A percentile compares a stretch with the other conserved stretches of the same genome.
phyloP scores from a whole-genome alignment of 2,888 invertebrate species.

The Epirrita christyi region DNA sequence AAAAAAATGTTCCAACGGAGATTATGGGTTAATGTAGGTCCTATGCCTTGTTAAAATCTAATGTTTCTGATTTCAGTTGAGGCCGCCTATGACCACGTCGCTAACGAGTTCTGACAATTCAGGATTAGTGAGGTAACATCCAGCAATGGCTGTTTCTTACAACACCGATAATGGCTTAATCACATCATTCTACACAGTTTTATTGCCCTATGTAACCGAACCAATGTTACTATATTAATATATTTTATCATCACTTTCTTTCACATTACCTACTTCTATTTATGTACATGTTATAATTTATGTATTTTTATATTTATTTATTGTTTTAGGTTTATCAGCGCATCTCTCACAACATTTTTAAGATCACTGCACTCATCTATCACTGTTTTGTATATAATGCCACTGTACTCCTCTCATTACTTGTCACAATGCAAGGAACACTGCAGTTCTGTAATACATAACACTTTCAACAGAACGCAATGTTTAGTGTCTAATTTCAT shows the following conservation, averaged over 20 bases:
- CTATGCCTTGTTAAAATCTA: background rate
- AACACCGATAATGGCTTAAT: conserved; percentile 39
- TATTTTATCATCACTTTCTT: conserved; percentile 23
- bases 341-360: conserved; percentile 69
- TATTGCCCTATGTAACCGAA: conserved; percentile 33
- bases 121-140: conserved; percentile 81
- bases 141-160: conserved; percentile 29
- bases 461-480: conserved; percentile 54
- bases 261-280: conserved; percentile 20
- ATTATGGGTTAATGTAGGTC: background rate
- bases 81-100: conserved; percentile 78
- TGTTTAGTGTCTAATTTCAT: conserved; percentile 52
- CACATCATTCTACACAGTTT: conserved; percentile 38
- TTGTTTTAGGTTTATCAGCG: conserved; percentile 83
- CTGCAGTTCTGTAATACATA: conserved; percentile 51
- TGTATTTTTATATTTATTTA: conserved; percentile 55
- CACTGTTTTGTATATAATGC: conserved; percentile 60
- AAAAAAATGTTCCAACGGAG: no score
- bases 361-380: conserved; percentile 63
- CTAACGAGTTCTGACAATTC: conserved; percentile 83
- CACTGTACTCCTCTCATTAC: conserved; percentile 54
- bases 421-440: conserved; percentile 61
- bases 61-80: conserved; percentile 66
- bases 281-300: conserved; percentile 22
- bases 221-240: conserved; percentile 34